Conservation (phyloP, 2,888 invertebrate species). For the Vandiemenella viatica region DNA sequence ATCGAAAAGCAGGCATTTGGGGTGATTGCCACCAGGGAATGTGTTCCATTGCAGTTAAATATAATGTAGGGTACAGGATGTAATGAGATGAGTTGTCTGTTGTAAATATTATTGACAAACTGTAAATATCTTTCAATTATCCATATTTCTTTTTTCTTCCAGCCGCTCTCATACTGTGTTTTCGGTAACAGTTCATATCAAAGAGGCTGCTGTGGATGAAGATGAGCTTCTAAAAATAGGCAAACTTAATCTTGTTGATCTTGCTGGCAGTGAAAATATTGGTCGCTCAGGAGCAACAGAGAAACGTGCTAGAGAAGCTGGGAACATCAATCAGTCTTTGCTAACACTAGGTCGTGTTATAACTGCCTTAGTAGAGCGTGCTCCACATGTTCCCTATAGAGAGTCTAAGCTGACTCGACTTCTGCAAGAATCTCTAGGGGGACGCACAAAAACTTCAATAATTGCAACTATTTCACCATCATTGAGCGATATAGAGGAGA, state of each 20-base stretch:
- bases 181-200: slow-evolving; percentile 83
- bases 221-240: slow-evolving; percentile 88
- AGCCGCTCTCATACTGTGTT: slow-evolving; percentile 95
- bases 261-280: slow-evolving; percentile 95
- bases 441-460: slow-evolving; percentile 90
- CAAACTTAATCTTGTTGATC: slow-evolving; percentile 91
- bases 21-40: no score
- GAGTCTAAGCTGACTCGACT: slow-evolving; percentile 93
- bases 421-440: slow-evolving; percentile 90
- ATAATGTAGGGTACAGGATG: no score
- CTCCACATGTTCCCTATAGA: slow-evolving; percentile 88
- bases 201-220: slow-evolving; percentile 74
- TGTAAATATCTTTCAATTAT: no score
- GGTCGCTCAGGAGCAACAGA: slow-evolving; percentile 89
- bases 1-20: no score
- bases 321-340: slow-evolving; percentile 90
- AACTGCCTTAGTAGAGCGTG: slow-evolving; percentile 79
- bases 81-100: no score
- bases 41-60: no score
- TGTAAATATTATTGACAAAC: no score
- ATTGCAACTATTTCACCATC: slow-evolving; percentile 93
- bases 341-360: slow-evolving; percentile 90
- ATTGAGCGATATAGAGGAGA: slow-evolving; percentile 77
- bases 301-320: slow-evolving; percentile 83
- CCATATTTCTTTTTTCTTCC: slow-evolving; percentile 14